Base-by-base conservation (phyloP, 2,797 vertebrate species). In the Microctenopoma lineatum region DNA sequence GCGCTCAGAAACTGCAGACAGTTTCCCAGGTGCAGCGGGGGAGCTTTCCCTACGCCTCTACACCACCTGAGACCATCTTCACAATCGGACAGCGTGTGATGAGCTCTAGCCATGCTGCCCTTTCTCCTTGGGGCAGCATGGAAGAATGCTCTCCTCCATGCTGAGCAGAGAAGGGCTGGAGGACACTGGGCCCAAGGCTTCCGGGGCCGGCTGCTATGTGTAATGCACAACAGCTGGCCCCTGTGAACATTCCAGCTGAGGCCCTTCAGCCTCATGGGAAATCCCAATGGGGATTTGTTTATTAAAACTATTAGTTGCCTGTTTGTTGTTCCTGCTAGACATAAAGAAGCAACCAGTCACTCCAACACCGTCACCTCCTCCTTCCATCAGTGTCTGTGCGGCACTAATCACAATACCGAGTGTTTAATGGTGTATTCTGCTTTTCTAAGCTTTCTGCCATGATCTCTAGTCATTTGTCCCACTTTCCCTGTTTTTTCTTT, bases 211-310 rank as follows among this genome's bases (percentile, higher is more conserved):
- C 86, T 87, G 86, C 86, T 91, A 81, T 39, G 44, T 87, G 63
- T 93, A 93, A 93, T 90, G 85, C 84, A 77, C 83, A 91, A 92
- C 93, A 93, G 92, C 92, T 93, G 92, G 90, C 86, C 87, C 84
- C 90, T 88, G 85, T 90, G 87, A 92, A 92, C 91, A 92, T 93
- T 92, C 90, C 89, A 88, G 87, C 90, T 86, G 89, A 89, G 89
- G 90, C 90, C 90, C 89, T 83, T 88, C 60, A 86, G 85, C 89
- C 89, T 90, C 92, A 90, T 90, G 90, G 91, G 91, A 93, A 92
- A 91, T 90, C 90, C 90, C 81, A 71, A 84, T 34, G 27, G 88
- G 84, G 89, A 90, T 93, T 91, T 87, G 90, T 93, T 92, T 91
- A 92, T 90, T 89, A 87, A 92, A 91, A 93, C 90, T 90, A 90